Base-by-base conservation (phyloP, 2,113 vertebrate genomes). In the Hirundichthys speculiger region DNA sequence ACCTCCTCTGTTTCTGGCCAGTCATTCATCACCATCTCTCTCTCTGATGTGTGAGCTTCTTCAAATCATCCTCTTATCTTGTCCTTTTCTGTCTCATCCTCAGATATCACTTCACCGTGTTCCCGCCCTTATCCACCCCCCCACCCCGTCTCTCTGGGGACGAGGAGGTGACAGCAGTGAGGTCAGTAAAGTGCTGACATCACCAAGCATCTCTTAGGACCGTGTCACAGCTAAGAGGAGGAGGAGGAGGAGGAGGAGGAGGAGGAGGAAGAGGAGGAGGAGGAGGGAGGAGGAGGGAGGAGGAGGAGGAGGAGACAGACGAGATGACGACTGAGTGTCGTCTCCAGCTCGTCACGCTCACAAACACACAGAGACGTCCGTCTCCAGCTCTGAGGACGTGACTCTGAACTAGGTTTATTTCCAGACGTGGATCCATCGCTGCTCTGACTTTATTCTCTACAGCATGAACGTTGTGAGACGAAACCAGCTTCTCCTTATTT, bases 141-240 rank as follows among this genome's bases (percentile, higher is more conserved):
- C 12, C 41, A 11, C 20, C n/a, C n/a, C n/a, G 75, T 22, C 19
- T 16, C 48, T 30, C 64, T 12, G 3, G 34, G 48, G 67, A 82
- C 13, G 0, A 25, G 42, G 51, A 27, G 61, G 67, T 40, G 49
- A 85, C 78, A 69, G 79, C 77, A 69, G 30, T 7, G 43, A 74
- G 77, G 77, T 83, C 75, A 49, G 84, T 86, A 87, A 90, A 90
- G 58, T 57, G 89, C 90, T 90, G 89, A 88, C 84, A 83, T 85
- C 79, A 84, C 40, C 60, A 70, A 20, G 0, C 18, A 81, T 75
- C 77, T 77, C 83, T 80, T 82, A 78, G 59, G 88, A 90, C 80
- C 77, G 19, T 81, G 83, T 85, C 81, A 77, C 60, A 10, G 71
- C 59, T 41, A 54, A n/a, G n/a, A 27, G 2, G 62, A 39, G 43